These are phyloP conservation scores for Drosophila ananassae DNA, from an alignment of 1,140 invertebrate genomes.

Conservation along the genomic window DNA sequence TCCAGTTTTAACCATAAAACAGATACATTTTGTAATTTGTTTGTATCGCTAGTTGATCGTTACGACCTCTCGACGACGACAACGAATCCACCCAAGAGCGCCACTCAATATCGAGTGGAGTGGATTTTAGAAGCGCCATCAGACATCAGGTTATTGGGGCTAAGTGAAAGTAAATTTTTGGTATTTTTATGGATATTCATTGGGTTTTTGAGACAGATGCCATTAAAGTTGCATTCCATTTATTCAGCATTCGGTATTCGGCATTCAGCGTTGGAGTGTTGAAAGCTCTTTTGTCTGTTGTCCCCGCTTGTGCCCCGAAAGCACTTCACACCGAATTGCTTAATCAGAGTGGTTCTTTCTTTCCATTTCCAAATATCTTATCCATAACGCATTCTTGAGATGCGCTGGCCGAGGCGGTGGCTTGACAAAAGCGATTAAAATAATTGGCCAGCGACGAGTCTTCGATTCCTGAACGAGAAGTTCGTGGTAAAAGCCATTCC, in stretches of 20 bases:
- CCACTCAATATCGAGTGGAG: conserved; percentile 47
- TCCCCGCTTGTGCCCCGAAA: conserved; percentile 2
- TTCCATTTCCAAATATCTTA: conserved; percentile 7
- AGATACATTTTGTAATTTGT: conserved; percentile 76
- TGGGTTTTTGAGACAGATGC: conserved; percentile 33
- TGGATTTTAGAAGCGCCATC: conserved; percentile 33
- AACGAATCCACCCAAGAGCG: conserved; percentile 37
- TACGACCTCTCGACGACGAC: conserved; percentile 35
- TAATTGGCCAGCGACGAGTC: conserved; percentile 75
- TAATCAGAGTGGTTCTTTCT: conserved; percentile 60
- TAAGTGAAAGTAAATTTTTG: conserved; percentile 76
- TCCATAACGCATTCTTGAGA: conserved; percentile 50
- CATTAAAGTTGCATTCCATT: conserved; percentile 74
- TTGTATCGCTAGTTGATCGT: conserved; percentile 62
- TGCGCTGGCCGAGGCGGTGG: conserved; percentile 38
- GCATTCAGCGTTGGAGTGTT: conserved; percentile 54
- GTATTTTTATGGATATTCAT: conserved; percentile 62
- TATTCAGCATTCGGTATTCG: conserved; percentile 12
- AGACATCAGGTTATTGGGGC: conserved; percentile 56
- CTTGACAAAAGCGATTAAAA: conserved; percentile 77
- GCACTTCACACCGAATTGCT: conserved; percentile 75
- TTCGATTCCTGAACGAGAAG: conserved; percentile 18
- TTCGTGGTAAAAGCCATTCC: conserved; percentile 72
- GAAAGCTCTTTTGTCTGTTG: conserved; percentile 66
- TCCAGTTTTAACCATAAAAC: conserved; percentile 28